Evolutionary conservation across 1,140 invertebrate species (phyloP).

Genomic region (Drusus annulatus): DNA sequence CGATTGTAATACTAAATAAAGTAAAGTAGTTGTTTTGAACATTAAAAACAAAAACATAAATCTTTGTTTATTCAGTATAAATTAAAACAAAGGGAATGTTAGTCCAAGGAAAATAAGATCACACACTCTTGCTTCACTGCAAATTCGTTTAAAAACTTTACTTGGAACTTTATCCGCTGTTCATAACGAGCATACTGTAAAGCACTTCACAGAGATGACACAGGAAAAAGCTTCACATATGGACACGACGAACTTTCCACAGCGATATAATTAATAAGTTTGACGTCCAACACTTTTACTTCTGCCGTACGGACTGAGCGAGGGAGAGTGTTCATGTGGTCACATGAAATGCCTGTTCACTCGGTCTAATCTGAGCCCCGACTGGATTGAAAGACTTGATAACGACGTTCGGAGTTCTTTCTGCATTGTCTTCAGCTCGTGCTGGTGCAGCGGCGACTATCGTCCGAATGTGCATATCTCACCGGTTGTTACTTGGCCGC

Average conservation of each 20-base stretch:
- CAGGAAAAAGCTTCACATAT: background rate
- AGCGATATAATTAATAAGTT: conserved; percentile 26
- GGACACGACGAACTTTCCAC: conserved; percentile 2
- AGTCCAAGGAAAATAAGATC: background rate
- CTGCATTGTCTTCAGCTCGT: conserved; percentile 14
- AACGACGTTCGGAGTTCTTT: background rate
- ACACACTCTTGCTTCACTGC: conserved; percentile 10
- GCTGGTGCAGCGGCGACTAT: conserved; percentile 23
- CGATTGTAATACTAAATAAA: no score
- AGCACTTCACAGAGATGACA: background rate
- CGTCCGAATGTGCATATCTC: conserved; percentile 38
- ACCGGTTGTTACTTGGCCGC: conserved; percentile 8
- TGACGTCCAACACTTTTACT: background rate
- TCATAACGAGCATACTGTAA: background rate
- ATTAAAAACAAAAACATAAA: background rate
- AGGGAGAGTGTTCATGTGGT: background rate
- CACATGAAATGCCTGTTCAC: background rate
- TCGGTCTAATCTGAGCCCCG: background rate
- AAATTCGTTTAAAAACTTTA: conserved; percentile 20
- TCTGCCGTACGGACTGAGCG: background rate
- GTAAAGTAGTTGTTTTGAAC: background rate
- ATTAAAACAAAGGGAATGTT: background rate
- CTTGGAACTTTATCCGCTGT: background rate
- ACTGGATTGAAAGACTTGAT: background rate
- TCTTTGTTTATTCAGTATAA: background rate